Base-by-base conservation (phyloP, 2,888 invertebrate species). In the Sarcophaga caerulescens region DNA sequence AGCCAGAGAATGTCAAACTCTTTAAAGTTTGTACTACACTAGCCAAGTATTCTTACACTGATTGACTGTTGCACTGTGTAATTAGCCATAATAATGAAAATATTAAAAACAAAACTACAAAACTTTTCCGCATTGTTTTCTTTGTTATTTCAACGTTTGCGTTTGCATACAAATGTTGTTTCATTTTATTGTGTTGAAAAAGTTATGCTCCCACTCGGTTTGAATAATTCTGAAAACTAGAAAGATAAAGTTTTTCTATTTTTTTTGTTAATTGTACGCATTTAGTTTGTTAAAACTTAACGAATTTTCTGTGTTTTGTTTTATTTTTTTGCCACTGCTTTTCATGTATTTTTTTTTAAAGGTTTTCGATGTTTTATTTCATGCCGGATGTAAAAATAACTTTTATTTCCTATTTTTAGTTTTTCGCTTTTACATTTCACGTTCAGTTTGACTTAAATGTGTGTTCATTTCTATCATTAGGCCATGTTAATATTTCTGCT, bases 201-300 rank as follows among this genome's bases (percentile, higher is more conserved):
- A 78, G 57, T 62, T 23, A 10, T 68, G 62, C 60, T 84, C 80
- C 80, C 80, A 52, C 65, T 76, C 70, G 65, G 71, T 80, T 79
- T 71, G 47, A 70, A 52, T 35, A 65, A 47, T 21, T 19, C 45
- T 44, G 63, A 84, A 52, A 52, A 52, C 12, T 59, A 17, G 21
- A 21, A 80, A 44, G 84, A 73, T 47, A 81, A 84, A 84, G 76
- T 84, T 84, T 84, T 2, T 35, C 8, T 35, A n/a, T 35, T 35
- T 1, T 35, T 35, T 35, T 35, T 10, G 35, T 35, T 81, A 84
- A 80, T 84, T 84, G 71, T 25, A 14, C 52, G 52, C 17, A 52
- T 52, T 52, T 52, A 76, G 80, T 76, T 84, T 4, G 80, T 80
- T 81, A 68, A 60, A 70, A 80, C 70, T 84, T 84, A 80, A 17